Conservation (phyloP, 92 coral and sea anemone genomes). For the Palythoa grandis region DNA sequence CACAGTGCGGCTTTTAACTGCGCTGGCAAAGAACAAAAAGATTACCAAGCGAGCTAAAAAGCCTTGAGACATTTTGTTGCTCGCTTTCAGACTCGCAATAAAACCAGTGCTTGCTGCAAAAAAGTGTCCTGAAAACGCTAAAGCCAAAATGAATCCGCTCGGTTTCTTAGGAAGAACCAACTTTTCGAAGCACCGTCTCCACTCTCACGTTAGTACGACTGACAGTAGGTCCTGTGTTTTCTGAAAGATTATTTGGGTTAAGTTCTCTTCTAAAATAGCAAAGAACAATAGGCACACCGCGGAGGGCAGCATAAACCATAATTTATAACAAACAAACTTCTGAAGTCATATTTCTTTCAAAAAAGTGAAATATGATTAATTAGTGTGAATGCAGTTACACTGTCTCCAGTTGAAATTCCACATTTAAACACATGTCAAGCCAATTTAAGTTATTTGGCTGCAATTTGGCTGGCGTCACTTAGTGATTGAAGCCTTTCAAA, state of each 20-base stretch:
- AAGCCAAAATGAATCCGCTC: background rate
- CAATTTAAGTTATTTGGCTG: background rate
- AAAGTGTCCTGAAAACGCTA: background rate
- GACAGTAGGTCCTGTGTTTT: background rate
- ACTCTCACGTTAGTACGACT: background rate
- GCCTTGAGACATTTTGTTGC: background rate
- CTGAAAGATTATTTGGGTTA: slow-evolving; percentile 22
- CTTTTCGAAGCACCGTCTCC: background rate
- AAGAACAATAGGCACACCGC: slow-evolving; percentile 39
- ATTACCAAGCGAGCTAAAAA: slow-evolving; percentile 13
- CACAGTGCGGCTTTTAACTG: slow-evolving; percentile 29
- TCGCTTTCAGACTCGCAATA: background rate
- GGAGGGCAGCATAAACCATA: slow-evolving; percentile 26
- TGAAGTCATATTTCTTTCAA: slow-evolving; percentile 27
- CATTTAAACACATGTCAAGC: background rate
- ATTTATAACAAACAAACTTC: slow-evolving; percentile 28
- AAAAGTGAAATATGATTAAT: slow-evolving; percentile 38
- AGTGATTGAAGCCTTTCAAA: background rate
- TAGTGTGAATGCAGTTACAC: slow-evolving; percentile 25
- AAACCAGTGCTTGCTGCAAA: background rate
- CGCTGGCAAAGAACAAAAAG: slow-evolving; percentile 7
- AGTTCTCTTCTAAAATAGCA: slow-evolving; percentile 20
- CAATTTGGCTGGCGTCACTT: background rate
- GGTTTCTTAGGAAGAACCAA: background rate
- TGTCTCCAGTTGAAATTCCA: slow-evolving; percentile 24